These are phyloP conservation scores for Alligator sinensis DNA, from an alignment of 2,113 vertebrate species.

Conservation along the genomic window DNA sequence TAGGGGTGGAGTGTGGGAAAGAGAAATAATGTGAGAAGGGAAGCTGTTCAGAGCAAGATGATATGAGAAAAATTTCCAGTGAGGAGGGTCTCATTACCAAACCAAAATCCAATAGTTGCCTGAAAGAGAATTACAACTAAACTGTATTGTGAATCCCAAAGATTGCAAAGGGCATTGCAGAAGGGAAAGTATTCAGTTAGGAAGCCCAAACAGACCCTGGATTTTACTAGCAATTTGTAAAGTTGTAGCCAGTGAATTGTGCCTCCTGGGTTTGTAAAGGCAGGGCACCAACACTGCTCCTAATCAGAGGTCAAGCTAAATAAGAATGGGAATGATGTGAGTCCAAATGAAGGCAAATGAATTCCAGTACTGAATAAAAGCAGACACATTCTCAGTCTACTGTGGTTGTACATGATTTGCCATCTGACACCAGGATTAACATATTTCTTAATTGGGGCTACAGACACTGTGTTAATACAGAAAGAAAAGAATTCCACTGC, in stretches of 20 bases:
- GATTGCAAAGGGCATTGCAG: neutral
- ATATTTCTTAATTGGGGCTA: constrained; percentile 69
- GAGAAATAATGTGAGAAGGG: constrained; percentile 15
- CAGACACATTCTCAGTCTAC: constrained; percentile 25
- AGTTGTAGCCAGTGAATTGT: neutral
- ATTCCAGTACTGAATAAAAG: neutral
- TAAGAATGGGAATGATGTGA: fast-evolving
- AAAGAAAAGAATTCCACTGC: constrained; percentile 36
- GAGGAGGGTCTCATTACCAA: too few relatives aligned
- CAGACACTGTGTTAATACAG: constrained; percentile 32
- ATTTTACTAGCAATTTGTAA: neutral
- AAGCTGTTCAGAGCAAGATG: constrained; percentile 38
- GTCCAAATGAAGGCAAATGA: neutral
- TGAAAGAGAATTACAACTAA: neutral
- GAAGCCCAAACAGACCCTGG: neutral
- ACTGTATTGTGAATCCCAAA: neutral
- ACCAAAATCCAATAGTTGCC: neutral
- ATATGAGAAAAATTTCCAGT: constrained; percentile 9
- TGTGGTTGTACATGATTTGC: constrained; percentile 36
- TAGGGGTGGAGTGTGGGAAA: neutral
- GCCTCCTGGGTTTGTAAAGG: fast-evolving
- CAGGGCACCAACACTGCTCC: neutral
- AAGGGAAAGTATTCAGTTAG: neutral
- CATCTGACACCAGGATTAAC: constrained; percentile 65
- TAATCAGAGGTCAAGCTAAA: neutral